A percentile compares a stretch with the other conserved stretches of the same genome.
Evolutionary conservation across 2,797 vertebrate genomes (phyloP).

Genomic region (Alauda arvensis): DNA sequence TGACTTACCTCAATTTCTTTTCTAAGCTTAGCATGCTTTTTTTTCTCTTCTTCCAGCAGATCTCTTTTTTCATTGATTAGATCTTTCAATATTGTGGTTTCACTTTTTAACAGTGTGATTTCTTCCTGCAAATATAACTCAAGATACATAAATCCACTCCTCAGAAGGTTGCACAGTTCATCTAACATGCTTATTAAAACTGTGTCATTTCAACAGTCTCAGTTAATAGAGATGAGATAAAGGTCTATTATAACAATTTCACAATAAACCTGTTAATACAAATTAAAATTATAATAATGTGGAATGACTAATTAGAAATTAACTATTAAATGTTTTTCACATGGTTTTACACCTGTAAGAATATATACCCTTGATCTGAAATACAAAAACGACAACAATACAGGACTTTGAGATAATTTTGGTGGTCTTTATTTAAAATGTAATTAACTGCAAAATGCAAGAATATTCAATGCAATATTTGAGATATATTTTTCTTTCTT

Average conservation of each 20-base stretch:
- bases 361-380: neutral
- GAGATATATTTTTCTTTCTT: neutral
- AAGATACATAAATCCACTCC: neutral
- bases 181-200: neutral
- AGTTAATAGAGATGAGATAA: neutral
- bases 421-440: neutral
- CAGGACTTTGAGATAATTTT: neutral
- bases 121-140: slow-evolving; percentile 65
- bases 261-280: neutral
- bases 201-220: neutral
- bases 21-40: slow-evolving; percentile 66
- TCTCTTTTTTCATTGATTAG: slow-evolving; percentile 52
- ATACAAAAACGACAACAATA: neutral
- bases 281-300: neutral
- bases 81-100: slow-evolving; percentile 59
- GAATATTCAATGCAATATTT: neutral
- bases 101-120: slow-evolving; percentile 50
- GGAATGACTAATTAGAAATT: neutral
- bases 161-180: neutral
- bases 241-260: neutral
- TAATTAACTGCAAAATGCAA: neutral
- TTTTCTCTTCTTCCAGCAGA: slow-evolving; percentile 63
- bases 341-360: neutral
- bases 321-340: neutral
- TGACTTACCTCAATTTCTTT: slow-evolving; percentile 74